These are phyloP conservation scores for Meriones psammophilus DNA, from an alignment of 2,797 vertebrate species.

Conservation along the genomic window DNA sequence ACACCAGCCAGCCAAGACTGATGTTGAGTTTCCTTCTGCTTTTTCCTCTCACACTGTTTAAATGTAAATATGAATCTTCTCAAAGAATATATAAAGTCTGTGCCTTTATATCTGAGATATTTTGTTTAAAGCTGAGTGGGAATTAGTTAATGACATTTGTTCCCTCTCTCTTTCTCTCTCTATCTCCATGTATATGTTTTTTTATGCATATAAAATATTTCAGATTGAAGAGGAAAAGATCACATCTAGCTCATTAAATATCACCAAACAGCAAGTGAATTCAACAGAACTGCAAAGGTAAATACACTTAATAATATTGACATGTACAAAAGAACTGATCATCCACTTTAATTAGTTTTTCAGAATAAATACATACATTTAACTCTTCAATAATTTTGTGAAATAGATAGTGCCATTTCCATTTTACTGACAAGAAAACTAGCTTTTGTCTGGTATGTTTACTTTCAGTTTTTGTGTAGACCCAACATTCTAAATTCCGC, in stretches of 20 bases:
- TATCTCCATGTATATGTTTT: not conserved
- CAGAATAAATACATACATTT: not conserved
- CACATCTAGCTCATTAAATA: not conserved
- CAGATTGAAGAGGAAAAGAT: conserved; percentile 19
- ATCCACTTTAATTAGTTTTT: not conserved
- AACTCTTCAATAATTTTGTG: not conserved
- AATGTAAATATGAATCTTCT: not conserved
- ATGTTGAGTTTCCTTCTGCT: not conserved
- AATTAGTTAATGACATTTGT: not conserved
- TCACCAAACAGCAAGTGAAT: conserved; percentile 7
- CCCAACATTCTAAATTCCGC: not conserved
- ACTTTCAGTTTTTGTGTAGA: not conserved
- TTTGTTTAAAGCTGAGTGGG: not conserved
- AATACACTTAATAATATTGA: not conserved
- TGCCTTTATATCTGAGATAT: not conserved
- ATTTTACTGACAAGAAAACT: not conserved
- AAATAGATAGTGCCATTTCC: not conserved
- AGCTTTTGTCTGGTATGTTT: not conserved
- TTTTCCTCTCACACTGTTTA: not conserved
- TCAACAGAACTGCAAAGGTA: not conserved
- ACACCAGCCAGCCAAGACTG: not conserved
- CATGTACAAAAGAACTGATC: not conserved
- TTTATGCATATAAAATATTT: not conserved
- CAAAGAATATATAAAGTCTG: not conserved
- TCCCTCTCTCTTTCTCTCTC: not conserved